A percentile compares a stretch with the other conserved stretches of the same genome.
Conservation (phyloP, 2,797 vertebrate genomes). For the Malacoctenus gilli region DNA sequence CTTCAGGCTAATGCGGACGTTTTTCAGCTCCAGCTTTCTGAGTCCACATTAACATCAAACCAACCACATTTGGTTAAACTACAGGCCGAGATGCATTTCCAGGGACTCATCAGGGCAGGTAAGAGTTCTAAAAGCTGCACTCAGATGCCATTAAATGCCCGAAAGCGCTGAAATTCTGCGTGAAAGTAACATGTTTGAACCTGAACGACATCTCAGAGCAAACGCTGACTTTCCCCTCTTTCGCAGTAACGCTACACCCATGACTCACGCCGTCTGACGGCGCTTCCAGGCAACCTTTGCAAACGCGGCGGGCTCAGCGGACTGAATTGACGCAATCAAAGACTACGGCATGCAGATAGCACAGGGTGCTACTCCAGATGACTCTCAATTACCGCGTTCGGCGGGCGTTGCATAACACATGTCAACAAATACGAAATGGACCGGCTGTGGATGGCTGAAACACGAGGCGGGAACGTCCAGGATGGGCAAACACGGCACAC, state of each 20-base stretch:
- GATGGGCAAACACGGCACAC: constrained; percentile 35
- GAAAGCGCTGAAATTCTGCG: neutral
- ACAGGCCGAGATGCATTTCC: no score
- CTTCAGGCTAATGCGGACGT: neutral
- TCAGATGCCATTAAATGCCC: no score
- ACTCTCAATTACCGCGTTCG: constrained; percentile 19
- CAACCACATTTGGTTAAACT: no score
- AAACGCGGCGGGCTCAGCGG: neutral
- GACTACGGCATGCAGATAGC: constrained; percentile 1
- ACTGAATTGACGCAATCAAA: constrained; percentile 1
- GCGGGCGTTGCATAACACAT: constrained; percentile 49
- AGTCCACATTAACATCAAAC: no score
- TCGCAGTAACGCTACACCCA: neutral
- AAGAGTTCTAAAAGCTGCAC: neutral
- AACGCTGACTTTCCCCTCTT: neutral
- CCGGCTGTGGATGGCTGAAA: constrained; percentile 34
- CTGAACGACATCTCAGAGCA: neutral
- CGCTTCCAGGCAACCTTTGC: constrained; percentile 19
- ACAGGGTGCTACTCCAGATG: constrained; percentile 11
- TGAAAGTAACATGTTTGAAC: neutral
- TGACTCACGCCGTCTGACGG: constrained; percentile 22
- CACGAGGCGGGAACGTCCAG: constrained; percentile 8
- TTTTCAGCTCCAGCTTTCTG: constrained; percentile 5
- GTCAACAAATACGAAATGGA: constrained; percentile 64
- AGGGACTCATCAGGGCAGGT: no score